A percentile compares a stretch with the other conserved stretches of the same genome.
Conservation (phyloP, 2,113 vertebrate genomes). For the Tringa solitaria region DNA sequence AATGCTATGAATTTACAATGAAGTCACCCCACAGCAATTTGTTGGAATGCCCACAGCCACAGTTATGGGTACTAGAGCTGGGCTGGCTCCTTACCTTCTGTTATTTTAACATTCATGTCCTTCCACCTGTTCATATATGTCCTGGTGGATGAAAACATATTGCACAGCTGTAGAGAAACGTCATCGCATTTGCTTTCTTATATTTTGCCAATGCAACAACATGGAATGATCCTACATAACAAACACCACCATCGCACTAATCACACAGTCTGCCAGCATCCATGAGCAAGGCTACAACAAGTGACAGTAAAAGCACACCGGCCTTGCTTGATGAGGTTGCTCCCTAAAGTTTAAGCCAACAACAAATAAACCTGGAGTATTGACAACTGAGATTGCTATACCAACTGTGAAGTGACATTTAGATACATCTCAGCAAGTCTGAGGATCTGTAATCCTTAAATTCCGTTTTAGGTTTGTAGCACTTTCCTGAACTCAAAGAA, state of each 20-base stretch:
- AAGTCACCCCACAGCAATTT: background rate
- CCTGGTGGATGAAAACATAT: background rate
- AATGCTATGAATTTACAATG: background rate
- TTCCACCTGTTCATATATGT: background rate
- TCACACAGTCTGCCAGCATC: background rate
- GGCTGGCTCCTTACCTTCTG: background rate
- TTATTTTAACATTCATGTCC: background rate
- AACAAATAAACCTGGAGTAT: background rate
- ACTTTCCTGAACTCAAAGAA: background rate
- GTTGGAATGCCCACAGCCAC: background rate
- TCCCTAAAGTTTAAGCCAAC: background rate
- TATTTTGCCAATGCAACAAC: background rate
- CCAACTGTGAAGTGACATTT: background rate
- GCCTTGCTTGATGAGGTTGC: background rate
- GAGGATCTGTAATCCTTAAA: background rate
- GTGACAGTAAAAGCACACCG: rapidly evolving
- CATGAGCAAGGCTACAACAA: background rate
- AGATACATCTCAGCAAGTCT: background rate
- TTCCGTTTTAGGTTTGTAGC: background rate
- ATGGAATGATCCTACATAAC: background rate
- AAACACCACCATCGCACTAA: background rate
- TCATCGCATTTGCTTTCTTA: background rate
- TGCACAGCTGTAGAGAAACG: background rate
- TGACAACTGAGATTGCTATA: background rate
- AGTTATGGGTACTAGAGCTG: rapidly evolving